These are phyloP conservation scores for Notechis scutatus DNA, from an alignment of 2,113 vertebrate species.

Conservation along the genomic window DNA sequence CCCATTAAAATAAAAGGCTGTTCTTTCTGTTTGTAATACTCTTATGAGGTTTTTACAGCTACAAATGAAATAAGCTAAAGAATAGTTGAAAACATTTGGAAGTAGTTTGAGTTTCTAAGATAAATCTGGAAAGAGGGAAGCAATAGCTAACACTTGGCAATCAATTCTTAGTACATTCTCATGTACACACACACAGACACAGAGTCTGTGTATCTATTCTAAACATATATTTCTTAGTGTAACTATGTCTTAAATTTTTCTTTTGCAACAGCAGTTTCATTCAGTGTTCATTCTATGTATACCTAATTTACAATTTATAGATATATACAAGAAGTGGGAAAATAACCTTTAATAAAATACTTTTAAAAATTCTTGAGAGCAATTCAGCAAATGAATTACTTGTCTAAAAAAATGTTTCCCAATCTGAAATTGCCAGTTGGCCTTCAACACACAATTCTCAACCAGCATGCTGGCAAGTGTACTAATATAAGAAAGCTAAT, in stretches of 20 bases:
- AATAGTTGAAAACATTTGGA: neutral
- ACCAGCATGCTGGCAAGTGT: neutral
- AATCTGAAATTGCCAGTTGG: neutral
- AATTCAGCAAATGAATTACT: neutral
- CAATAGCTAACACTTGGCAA: neutral
- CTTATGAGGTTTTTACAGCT: neutral
- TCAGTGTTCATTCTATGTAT: neutral
- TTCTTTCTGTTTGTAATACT: neutral
- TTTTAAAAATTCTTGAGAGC: neutral
- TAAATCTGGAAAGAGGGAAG: neutral
- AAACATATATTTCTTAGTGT: neutral
- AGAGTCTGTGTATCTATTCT: neutral
- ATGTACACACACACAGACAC: neutral
- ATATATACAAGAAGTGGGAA: neutral
- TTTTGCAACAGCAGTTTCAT: neutral
- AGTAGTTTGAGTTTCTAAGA: neutral
- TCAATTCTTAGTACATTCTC: neutral
- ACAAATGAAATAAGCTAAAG: neutral
- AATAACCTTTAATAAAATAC: neutral
- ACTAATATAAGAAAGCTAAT: neutral
- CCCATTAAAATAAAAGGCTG: neutral
- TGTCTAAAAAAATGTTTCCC: neutral
- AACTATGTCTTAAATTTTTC: neutral
- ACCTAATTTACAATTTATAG: neutral
- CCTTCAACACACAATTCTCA: neutral